phyloP scores from a whole-genome alignment of 2,888 invertebrate genomes.

The Drosophila nr. medialis region DNA sequence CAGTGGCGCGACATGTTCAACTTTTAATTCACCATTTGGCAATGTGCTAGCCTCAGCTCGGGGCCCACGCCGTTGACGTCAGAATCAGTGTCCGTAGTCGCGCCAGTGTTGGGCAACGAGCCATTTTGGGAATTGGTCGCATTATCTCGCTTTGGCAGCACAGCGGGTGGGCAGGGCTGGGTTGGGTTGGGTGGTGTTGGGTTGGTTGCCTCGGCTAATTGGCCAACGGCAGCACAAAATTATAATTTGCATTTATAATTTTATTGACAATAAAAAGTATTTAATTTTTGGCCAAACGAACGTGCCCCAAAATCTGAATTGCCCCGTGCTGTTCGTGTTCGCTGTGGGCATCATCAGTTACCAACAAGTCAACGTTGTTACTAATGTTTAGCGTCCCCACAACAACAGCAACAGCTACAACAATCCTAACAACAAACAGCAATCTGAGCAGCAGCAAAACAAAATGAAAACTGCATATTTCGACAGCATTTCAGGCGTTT shows the following conservation, averaged over 20 bases:
- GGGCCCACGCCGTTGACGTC: slow-evolving; percentile 64
- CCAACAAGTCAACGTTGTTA: slow-evolving; percentile 56
- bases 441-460: slow-evolving; percentile 26
- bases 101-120: slow-evolving; percentile 22
- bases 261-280: slow-evolving; percentile 79
- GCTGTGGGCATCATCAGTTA: slow-evolving; percentile 31
- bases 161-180: slow-evolving; percentile 5
- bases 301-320: slow-evolving; percentile 40
- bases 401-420: slow-evolving; percentile 12
- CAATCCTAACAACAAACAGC: neutral
- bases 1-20: slow-evolving; percentile 70
- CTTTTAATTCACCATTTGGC: slow-evolving; percentile 69
- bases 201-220: slow-evolving; percentile 56
- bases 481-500: slow-evolving; percentile 74
- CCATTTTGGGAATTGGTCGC: slow-evolving; percentile 34
- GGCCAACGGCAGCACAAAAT: slow-evolving; percentile 77
- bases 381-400: slow-evolving; percentile 55
- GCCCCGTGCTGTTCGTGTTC: slow-evolving; percentile 18
- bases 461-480: slow-evolving; percentile 73
- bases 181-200: neutral
- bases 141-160: slow-evolving; percentile 66
- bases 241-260: slow-evolving; percentile 79
- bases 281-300: slow-evolving; percentile 66
- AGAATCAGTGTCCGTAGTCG: slow-evolving; percentile 52
- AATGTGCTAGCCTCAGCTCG: neutral